Conservation (phyloP, 2,113 vertebrate genomes). For the Erinaceus europaeus region DNA sequence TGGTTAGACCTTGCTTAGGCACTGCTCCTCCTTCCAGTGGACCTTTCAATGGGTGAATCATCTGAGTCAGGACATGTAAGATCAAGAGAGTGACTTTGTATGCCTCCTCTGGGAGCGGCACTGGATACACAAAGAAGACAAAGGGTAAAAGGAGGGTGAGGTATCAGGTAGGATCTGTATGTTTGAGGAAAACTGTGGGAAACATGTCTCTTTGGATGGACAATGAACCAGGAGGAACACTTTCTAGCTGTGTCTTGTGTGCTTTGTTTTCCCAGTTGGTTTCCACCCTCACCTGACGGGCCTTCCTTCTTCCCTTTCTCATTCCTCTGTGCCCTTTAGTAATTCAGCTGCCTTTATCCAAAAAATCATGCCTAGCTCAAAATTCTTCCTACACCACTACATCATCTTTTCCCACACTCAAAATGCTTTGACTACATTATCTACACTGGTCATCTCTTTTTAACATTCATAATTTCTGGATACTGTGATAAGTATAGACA, state of each 20-base stretch:
- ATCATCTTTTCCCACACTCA: not conserved
- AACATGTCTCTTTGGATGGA: not conserved
- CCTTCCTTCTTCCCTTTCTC: not conserved
- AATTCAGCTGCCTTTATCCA: not conserved
- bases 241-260: not conserved
- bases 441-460: not conserved
- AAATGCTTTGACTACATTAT: not conserved
- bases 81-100: not conserved
- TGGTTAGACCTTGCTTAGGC: not conserved
- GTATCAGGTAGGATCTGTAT: not conserved
- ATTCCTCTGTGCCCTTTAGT: not conserved
- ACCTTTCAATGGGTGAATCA: not conserved
- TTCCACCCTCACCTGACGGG: not conserved
- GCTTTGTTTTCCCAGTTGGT: not conserved
- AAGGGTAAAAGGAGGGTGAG: not conserved
- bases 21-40: not conserved
- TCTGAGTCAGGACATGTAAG: not conserved
- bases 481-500: not conserved
- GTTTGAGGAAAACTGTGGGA: not conserved
- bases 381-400: not conserved
- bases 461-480: not conserved
- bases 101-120: not conserved
- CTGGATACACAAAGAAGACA: not conserved
- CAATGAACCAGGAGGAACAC: not conserved
- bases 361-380: not conserved